Evolutionary conservation across 1,140 invertebrate species (phyloP).

Genomic region (Platyura marginata): DNA sequence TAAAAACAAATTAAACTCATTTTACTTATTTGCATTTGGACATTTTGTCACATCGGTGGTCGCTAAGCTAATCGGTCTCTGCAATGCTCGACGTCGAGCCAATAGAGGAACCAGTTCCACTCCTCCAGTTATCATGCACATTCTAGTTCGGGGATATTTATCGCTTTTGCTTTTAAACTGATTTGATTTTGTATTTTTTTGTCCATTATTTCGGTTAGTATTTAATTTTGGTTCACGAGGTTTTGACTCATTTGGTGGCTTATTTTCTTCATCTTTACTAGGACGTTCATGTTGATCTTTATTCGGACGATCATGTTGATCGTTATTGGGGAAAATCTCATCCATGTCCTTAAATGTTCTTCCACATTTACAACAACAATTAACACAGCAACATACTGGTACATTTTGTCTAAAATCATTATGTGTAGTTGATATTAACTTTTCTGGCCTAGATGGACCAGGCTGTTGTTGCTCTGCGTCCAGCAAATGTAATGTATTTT

Average conservation of each 20-base stretch:
- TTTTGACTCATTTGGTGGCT: not conserved
- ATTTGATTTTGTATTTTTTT: not conserved
- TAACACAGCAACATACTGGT: not conserved
- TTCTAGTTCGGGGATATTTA: no score
- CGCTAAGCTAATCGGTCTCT: constrained; percentile 25
- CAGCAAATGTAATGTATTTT: not conserved
- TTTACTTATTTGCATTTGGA: not conserved
- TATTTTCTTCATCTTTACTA: no score
- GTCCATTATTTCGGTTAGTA: not conserved
- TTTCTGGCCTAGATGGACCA: not conserved
- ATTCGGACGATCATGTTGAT: no score
- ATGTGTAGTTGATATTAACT: not conserved
- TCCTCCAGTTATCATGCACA: constrained; percentile 28
- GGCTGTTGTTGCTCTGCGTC: not conserved
- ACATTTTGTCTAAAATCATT: not conserved
- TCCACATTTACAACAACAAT: constrained; percentile 1
- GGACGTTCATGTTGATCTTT: no score
- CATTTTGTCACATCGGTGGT: constrained; percentile 36
- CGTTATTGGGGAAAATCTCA: no score
- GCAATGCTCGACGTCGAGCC: constrained; percentile 26
- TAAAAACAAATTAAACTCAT: not conserved
- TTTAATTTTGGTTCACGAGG: not conserved
- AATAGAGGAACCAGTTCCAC: constrained; percentile 42
- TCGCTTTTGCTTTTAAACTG: no score
- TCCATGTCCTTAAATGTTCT: no score